phyloP scores from a whole-genome alignment of 1,140 invertebrate species.

The Trinorchestia longiramus region DNA sequence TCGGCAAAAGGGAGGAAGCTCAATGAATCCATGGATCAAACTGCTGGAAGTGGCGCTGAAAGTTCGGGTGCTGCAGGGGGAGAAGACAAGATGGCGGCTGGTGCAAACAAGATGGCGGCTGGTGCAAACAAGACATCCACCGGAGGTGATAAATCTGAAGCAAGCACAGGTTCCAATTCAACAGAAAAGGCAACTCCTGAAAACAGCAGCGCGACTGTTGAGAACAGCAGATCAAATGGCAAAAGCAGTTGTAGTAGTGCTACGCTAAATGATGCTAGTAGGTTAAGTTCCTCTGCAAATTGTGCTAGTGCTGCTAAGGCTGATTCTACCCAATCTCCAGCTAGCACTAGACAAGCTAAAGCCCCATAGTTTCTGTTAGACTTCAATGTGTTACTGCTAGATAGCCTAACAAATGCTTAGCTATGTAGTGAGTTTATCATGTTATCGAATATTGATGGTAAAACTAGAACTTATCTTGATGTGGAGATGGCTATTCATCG shows the following conservation, averaged over 20 bases:
- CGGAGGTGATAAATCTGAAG: neutral
- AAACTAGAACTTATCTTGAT: constrained; percentile 24
- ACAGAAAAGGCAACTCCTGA: neutral
- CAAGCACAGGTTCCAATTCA: neutral
- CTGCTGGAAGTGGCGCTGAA: constrained; percentile 50
- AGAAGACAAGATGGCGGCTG: neutral
- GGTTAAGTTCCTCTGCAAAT: constrained; percentile 22
- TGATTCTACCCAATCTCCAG: constrained; percentile 48
- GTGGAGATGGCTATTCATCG: neutral
- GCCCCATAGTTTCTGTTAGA: constrained; percentile 45
- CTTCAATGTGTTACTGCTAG: constrained; percentile 53
- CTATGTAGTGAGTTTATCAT: constrained; percentile 55
- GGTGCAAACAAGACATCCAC: neutral
- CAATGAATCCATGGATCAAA: constrained; percentile 61
- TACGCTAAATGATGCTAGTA: constrained; percentile 39
- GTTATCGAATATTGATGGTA: constrained; percentile 54
- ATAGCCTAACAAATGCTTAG: constrained; percentile 51
- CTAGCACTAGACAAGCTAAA: constrained; percentile 49
- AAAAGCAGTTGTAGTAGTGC: constrained; percentile 42
- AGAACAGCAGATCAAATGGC: constrained; percentile 46
- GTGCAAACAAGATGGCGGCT: neutral
- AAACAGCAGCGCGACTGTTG: neutral
- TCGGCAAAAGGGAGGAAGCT: constrained; percentile 63
- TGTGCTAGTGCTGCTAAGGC: constrained; percentile 50
- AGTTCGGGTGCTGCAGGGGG: constrained; percentile 18